phyloP scores from a whole-genome alignment of 1,140 invertebrate genomes.

The Leucophenga varia region DNA sequence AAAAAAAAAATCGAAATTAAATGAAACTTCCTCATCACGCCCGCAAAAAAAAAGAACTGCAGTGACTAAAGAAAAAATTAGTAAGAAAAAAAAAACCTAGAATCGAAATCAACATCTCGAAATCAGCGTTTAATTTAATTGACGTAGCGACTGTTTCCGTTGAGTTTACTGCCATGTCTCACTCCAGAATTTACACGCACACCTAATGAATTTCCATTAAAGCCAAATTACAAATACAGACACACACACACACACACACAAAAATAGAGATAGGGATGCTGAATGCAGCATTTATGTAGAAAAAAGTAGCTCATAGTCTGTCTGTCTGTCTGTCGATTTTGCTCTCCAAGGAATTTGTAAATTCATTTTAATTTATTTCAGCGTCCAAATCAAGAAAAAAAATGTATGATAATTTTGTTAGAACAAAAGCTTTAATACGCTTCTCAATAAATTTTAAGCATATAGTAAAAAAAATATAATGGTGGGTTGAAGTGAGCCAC shows the following conservation, averaged over 20 bases:
- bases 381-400: neutral
- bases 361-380: conserved; percentile 47
- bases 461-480: too few relatives aligned
- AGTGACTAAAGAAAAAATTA: too few relatives aligned
- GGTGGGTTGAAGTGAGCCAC: too few relatives aligned
- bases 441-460: too few relatives aligned
- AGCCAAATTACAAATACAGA: conserved; percentile 35
- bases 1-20: conserved; percentile 36
- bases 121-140: conserved; percentile 44
- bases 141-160: conserved; percentile 28
- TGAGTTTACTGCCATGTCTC: neutral
- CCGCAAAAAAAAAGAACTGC: too few relatives aligned
- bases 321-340: conserved; percentile 5
- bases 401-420: too few relatives aligned
- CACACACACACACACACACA: conserved; percentile 2
- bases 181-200: neutral
- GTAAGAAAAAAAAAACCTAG: too few relatives aligned
- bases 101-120: conserved; percentile 16
- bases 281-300: neutral
- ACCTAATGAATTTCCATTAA: conserved; percentile 36
- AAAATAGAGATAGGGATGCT: conserved; percentile 12
- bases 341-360: conserved; percentile 31
- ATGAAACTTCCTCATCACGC: conserved; percentile 13
- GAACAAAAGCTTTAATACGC: too few relatives aligned
- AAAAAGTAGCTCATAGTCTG: neutral